A percentile compares a stretch with the other conserved stretches of the same genome.
These are phyloP conservation scores for Globodera rostochiensis DNA, from an alignment of 1,140 invertebrate genomes.

Conservation along the genomic window DNA sequence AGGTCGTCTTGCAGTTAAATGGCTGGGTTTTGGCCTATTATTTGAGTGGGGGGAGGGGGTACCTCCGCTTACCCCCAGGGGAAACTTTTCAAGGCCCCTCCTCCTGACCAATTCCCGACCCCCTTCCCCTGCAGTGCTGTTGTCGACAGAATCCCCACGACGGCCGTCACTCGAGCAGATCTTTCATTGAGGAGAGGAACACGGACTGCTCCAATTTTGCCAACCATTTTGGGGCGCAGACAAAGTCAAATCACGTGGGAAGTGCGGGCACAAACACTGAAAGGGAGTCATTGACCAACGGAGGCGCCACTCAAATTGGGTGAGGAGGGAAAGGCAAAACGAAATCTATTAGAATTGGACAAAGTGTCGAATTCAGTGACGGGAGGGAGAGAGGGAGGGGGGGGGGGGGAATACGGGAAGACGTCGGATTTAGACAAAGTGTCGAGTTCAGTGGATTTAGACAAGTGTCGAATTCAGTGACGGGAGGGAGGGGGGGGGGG, in stretches of 20 bases:
- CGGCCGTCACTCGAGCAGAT: not conserved
- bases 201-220: not conserved
- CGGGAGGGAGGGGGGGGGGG: too few relatives aligned
- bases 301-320: not conserved
- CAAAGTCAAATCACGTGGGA: not conserved
- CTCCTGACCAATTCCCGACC: not conserved
- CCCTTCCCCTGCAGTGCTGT: not conserved
- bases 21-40: not conserved
- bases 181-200: not conserved
- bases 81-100: not conserved
- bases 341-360: too few relatives aligned
- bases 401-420: too few relatives aligned
- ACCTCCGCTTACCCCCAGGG: too few relatives aligned
- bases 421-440: too few relatives aligned
- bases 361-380: constrained; percentile 19
- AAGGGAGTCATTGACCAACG: constrained; percentile 3
- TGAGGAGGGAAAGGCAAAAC: not conserved
- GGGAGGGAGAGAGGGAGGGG: too few relatives aligned
- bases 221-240: not conserved
- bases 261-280: not conserved
- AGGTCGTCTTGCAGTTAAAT: not conserved
- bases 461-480: too few relatives aligned
- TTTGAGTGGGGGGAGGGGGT: too few relatives aligned
- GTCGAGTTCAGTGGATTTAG: too few relatives aligned
- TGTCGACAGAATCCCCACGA: not conserved